Percentiles rank a stretch among this genome's conserved stretches.
phyloP scores from a whole-genome alignment of 1,140 invertebrate genomes.

The Lordiphosa stackelbergi region DNA sequence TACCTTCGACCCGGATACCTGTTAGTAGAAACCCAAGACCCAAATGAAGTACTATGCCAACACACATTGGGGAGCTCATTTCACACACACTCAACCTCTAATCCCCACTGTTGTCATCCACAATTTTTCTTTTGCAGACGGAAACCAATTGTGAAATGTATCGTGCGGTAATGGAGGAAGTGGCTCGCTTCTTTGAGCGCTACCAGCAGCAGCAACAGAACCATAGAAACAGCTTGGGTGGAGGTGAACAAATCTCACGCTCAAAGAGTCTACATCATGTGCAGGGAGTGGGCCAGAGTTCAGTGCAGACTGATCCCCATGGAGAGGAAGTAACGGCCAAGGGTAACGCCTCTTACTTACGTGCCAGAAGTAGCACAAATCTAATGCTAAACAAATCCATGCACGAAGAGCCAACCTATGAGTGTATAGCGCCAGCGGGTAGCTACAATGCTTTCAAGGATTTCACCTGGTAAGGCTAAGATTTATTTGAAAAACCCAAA shows the following conservation, averaged over 20 bases:
- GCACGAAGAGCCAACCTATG: constrained; percentile 64
- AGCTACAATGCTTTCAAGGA: constrained; percentile 78
- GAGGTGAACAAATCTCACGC: constrained; percentile 63
- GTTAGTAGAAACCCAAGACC: not conserved
- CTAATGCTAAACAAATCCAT: constrained; percentile 62
- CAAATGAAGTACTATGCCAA: no score
- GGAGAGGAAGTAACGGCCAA: constrained; percentile 40
- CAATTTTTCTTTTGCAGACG: constrained; percentile 78
- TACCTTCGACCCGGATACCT: not conserved
- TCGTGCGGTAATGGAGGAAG: constrained; percentile 86
- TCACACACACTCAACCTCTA: not conserved
- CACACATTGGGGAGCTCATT: no score
- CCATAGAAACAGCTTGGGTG: constrained; percentile 20
- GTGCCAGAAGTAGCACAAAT: constrained; percentile 77
- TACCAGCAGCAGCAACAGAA: constrained; percentile 76
- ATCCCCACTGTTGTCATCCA: not conserved
- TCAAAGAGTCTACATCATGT: constrained; percentile 80
- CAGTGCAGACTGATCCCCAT: constrained; percentile 42
- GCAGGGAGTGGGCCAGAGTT: constrained; percentile 41
- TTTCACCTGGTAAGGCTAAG: constrained; percentile 77
- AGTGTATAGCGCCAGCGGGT: constrained; percentile 59
- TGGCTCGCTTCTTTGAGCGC: constrained; percentile 85
- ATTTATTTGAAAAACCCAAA: not conserved
- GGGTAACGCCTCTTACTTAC: constrained; percentile 48
- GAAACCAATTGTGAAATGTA: constrained; percentile 88